phyloP scores from a whole-genome alignment of 2,797 vertebrate species.

The Chelonia mydas region DNA sequence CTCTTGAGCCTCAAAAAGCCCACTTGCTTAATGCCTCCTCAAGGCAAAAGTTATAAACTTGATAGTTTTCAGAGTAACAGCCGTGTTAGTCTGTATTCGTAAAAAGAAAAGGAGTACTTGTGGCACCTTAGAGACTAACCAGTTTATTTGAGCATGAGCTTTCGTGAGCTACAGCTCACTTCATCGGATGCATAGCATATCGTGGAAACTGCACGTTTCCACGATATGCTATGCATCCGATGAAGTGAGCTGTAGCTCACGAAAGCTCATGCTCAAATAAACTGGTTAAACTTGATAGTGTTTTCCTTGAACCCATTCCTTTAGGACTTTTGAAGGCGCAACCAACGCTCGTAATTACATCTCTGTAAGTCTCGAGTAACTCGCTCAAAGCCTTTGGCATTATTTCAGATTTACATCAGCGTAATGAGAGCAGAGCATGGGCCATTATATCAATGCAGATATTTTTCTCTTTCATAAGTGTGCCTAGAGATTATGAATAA shows the following conservation, averaged over 20 bases:
- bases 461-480: not conserved
- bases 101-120: too few relatives aligned
- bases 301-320: not conserved
- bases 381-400: not conserved
- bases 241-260: too few relatives aligned
- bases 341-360: accelerated
- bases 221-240: too few relatives aligned
- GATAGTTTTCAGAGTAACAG: too few relatives aligned
- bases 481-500: not conserved
- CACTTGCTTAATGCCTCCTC: not conserved
- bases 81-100: too few relatives aligned
- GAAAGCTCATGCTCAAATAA: too few relatives aligned
- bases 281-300: not conserved
- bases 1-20: not conserved
- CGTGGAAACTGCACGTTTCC: too few relatives aligned
- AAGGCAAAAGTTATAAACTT: not conserved
- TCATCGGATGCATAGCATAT: too few relatives aligned
- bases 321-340: not conserved
- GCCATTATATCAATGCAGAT: accelerated
- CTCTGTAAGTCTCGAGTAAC: accelerated
- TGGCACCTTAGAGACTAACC: too few relatives aligned
- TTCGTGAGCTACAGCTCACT: too few relatives aligned
- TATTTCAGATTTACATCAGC: not conserved
- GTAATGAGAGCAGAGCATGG: accelerated
- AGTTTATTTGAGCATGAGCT: too few relatives aligned